These are phyloP conservation scores for Herpailurus yagouaroundi DNA, from an alignment of 2,113 vertebrate genomes.

Conservation along the genomic window DNA sequence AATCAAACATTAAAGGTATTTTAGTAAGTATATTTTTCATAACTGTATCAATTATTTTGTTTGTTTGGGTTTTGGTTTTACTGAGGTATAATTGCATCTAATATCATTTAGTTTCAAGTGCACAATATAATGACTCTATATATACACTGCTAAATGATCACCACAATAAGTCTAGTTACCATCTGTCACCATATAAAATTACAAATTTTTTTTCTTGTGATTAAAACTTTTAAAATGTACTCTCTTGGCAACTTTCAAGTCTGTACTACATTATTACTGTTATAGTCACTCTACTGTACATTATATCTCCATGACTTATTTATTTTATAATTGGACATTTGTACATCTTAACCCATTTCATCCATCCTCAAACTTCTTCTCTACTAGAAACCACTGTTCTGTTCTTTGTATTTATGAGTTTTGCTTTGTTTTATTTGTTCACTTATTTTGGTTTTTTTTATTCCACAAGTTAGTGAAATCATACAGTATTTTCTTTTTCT, in stretches of 20 bases:
- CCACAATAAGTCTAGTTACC: neutral
- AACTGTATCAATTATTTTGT: neutral
- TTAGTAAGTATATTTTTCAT: neutral
- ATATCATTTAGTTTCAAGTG: neutral
- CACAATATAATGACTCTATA: neutral
- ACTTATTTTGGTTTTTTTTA: neutral
- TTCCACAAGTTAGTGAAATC: neutral
- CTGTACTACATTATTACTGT: neutral
- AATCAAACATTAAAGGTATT: neutral
- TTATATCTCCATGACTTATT: neutral
- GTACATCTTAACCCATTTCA: neutral
- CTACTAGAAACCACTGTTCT: neutral
- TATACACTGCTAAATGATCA: neutral
- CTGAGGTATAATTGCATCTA: neutral
- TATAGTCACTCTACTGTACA: neutral
- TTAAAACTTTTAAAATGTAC: neutral
- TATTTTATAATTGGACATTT: neutral
- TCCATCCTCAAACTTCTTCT: neutral
- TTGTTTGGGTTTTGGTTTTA: neutral
- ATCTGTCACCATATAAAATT: neutral
- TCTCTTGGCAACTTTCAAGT: neutral
- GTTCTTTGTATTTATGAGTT: neutral
- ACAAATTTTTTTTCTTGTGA: neutral
- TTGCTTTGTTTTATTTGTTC: neutral
- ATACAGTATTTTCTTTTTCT: neutral